A percentile compares a stretch with the other conserved stretches of the same genome.
Evolutionary conservation across 2,888 invertebrate species (phyloP).

Genomic region (Lepidochrysops patricia): DNA sequence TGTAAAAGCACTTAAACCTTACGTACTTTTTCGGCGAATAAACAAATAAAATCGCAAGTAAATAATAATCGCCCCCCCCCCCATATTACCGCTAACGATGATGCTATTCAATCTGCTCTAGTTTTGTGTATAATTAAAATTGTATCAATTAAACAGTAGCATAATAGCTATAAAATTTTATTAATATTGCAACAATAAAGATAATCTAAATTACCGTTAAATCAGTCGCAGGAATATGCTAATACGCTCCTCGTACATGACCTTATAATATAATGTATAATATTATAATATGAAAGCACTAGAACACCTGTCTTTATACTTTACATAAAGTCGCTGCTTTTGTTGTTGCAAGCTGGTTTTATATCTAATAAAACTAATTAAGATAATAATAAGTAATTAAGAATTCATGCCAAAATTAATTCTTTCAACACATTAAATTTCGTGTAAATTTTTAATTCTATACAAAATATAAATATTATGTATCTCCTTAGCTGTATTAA

Average conservation of each 20-base stretch:
- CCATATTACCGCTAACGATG: no score
- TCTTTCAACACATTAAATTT: not conserved
- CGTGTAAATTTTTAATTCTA: not conserved
- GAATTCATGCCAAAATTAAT: not conserved
- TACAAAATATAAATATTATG: not conserved
- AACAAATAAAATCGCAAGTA: no score
- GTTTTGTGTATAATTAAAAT: not conserved
- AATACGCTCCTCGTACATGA: not conserved
- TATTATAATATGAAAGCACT: not conserved
- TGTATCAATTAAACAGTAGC: slow-evolving; percentile 5
- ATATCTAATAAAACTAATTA: not conserved
- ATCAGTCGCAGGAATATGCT: not conserved
- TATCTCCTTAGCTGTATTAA: no score
- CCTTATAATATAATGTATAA: not conserved
- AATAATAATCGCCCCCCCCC: no score
- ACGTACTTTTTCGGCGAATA: no score
- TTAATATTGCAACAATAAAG: not conserved
- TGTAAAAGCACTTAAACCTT: no score
- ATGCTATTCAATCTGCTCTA: not conserved
- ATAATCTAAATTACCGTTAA: not conserved
- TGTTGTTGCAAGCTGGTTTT: not conserved
- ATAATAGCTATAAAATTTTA: not conserved
- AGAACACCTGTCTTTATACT: not conserved
- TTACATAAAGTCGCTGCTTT: not conserved
- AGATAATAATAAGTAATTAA: not conserved